phyloP scores from a whole-genome alignment of 2,888 invertebrate genomes.

The Cheilosia variabilis region DNA sequence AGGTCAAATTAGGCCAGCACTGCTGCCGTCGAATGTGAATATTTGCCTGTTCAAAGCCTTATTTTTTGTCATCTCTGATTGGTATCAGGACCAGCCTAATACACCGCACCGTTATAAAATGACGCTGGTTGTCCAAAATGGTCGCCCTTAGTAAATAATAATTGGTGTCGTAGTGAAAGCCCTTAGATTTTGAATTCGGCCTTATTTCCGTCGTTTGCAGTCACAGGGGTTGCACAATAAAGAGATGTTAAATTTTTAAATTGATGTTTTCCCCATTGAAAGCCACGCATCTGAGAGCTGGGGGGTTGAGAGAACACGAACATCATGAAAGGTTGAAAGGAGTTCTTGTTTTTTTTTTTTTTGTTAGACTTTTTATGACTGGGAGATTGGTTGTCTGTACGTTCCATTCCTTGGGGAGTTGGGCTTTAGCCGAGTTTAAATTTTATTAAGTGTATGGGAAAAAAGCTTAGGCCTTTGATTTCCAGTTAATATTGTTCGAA shows the following conservation, averaged over 20 bases:
- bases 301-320: background rate
- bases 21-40: background rate
- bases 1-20: background rate
- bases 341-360: conserved; percentile 2
- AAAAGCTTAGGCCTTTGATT: background rate
- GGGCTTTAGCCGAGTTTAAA: conserved; percentile 4
- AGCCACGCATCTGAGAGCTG: background rate
- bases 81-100: too few relatives aligned
- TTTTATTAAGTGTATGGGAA: conserved; percentile 12
- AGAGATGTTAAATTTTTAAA: background rate
- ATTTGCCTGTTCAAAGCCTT: too few relatives aligned
- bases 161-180: too few relatives aligned
- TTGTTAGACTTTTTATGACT: background rate
- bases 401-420: background rate
- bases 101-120: too few relatives aligned
- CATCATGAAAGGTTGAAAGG: conserved; percentile 4
- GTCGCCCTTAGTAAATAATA: too few relatives aligned
- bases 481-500: background rate
- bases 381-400: too few relatives aligned
- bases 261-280: conserved; percentile 23
- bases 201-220: too few relatives aligned
- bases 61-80: too few relatives aligned
- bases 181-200: background rate
- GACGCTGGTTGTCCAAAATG: too few relatives aligned
- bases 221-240: background rate